phyloP scores from a whole-genome alignment of 2,113 vertebrate genomes.

The Clarias gariepinus region DNA sequence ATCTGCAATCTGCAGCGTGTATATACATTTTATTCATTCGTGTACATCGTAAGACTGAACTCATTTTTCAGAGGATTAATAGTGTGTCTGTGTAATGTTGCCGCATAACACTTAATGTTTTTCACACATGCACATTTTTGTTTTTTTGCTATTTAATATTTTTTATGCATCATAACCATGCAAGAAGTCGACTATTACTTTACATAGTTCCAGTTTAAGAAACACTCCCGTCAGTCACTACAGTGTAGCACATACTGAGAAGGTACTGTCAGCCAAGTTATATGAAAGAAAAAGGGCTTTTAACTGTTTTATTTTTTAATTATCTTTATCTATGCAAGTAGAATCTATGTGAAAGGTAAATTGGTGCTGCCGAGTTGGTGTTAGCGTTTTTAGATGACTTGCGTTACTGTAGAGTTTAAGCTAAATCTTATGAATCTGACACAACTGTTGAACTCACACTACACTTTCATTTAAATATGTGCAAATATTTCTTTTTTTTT shows the following conservation, averaged over 20 bases:
- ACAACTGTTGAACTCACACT: slow-evolving; percentile 49
- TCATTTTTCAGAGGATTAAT: slow-evolving; percentile 6
- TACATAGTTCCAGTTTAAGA: not conserved
- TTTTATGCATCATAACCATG: not conserved
- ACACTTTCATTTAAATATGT: slow-evolving; percentile 28
- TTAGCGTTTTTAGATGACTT: not conserved
- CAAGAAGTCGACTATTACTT: not conserved
- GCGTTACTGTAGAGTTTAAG: not conserved
- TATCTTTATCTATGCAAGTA: slow-evolving; percentile 46
- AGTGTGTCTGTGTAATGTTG: not conserved
- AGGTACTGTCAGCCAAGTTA: slow-evolving; percentile 27
- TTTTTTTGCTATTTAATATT: not conserved
- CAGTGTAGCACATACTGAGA: not conserved
- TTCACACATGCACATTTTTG: not conserved
- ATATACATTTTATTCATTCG: slow-evolving; percentile 9
- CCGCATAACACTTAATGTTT: not conserved
- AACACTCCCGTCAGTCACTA: slow-evolving; percentile 24
- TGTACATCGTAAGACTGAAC: slow-evolving; percentile 23
- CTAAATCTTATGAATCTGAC: not conserved
- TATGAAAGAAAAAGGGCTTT: slow-evolving; percentile 7
- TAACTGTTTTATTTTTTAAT: not conserved
- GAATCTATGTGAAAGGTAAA: slow-evolving; percentile 9
- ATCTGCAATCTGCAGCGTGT: not conserved
- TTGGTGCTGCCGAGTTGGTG: slow-evolving; percentile 12
- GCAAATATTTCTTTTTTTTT: slow-evolving; percentile 12